Conservation (phyloP, 2,113 vertebrate genomes). For the Engystomops pustulosus region DNA sequence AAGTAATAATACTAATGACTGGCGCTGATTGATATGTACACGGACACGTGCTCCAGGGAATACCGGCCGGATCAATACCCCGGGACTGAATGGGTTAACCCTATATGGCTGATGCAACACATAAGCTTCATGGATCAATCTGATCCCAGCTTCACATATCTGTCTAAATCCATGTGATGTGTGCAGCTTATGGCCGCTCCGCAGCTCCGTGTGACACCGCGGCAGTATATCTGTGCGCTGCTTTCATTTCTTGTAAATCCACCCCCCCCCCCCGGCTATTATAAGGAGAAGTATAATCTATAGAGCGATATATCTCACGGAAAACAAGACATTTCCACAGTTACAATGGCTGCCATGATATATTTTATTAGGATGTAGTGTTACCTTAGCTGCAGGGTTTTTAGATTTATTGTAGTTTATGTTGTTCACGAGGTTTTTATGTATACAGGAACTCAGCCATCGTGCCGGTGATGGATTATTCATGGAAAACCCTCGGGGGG, state of each 20-base stretch:
- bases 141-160: slow-evolving; percentile 25
- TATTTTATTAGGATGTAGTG: neutral
- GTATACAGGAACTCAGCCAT: neutral
- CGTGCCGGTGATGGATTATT: too few species aligned
- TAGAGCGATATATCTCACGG: neutral
- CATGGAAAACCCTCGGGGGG: too few species aligned
- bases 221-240: neutral
- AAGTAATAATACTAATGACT: slow-evolving; percentile 27
- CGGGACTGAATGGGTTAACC: neutral
- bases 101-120: neutral
- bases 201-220: neutral
- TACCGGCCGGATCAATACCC: neutral
- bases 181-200: neutral
- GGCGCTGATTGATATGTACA: neutral
- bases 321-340: neutral
- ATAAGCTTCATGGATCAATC: neutral
- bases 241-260: slow-evolving; percentile 31
- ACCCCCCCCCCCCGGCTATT: neutral
- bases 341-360: neutral
- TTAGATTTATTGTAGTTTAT: neutral
- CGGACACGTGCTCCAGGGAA: neutral
- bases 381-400: neutral
- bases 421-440: neutral
- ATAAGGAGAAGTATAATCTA: neutral
- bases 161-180: slow-evolving; percentile 2